Percentiles rank a stretch among this genome's conserved stretches.
Conservation (phyloP, 1,140 invertebrate species). For the Bathynomus jamesi region DNA sequence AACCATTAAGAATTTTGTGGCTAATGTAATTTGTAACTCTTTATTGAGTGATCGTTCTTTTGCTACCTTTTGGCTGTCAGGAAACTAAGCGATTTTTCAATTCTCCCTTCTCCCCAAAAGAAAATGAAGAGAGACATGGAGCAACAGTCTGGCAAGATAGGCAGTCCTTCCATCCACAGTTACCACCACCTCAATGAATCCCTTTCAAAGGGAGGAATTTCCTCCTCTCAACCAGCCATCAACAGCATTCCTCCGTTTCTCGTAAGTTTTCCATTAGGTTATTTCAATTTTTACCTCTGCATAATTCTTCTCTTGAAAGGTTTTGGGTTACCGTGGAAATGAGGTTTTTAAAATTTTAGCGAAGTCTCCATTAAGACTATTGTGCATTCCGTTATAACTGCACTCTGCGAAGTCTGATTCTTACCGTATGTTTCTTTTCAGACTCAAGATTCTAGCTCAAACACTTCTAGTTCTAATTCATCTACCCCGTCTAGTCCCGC, state of each 20-base stretch:
- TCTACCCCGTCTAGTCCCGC: constrained; percentile 92
- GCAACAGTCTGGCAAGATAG: neutral
- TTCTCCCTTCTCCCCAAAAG: too few relatives aligned
- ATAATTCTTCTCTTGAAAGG: constrained; percentile 53
- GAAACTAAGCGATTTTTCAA: too few relatives aligned
- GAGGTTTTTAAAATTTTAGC: too few relatives aligned
- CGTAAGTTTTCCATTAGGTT: too few relatives aligned
- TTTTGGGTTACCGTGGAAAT: too few relatives aligned
- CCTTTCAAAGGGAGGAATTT: constrained; percentile 8
- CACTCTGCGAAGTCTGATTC: too few relatives aligned
- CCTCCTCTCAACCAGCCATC: constrained; percentile 52
- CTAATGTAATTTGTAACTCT: too few relatives aligned
- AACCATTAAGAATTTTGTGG: too few relatives aligned
- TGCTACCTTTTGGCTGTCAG: too few relatives aligned
- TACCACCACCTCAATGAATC: constrained; percentile 14
- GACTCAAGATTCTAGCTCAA: constrained; percentile 75
- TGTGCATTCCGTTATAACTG: too few relatives aligned
- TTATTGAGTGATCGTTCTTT: too few relatives aligned
- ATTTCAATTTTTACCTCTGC: constrained; percentile 8
- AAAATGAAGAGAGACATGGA: neutral
- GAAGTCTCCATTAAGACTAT: too few relatives aligned
- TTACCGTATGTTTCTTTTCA: constrained; percentile 37
- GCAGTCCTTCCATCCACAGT: neutral
- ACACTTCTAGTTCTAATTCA: constrained; percentile 91
- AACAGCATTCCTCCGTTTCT: constrained; percentile 53